Evolutionary conservation across 2,113 vertebrate species (phyloP), one percentile per base, ranked within the genome.

Genomic region (Pipa parva): DNA sequence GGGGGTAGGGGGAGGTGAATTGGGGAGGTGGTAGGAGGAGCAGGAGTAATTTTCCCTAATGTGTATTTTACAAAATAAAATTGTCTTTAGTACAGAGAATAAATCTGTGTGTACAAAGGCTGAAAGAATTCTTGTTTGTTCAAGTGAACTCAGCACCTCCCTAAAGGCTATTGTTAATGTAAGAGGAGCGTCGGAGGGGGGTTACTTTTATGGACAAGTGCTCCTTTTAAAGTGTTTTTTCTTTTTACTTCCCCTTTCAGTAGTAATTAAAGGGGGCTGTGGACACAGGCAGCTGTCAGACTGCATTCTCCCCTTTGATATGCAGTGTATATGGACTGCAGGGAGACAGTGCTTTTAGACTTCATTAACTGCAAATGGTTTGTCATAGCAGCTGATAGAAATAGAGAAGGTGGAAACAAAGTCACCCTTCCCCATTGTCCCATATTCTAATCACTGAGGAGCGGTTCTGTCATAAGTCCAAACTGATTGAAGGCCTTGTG

Each of bases 41-140:
- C 10, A 10, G 29, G 29, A 31, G 42, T 22, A n/a, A 18, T 28
- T 63, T 60, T 54, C 26, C 59, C 63, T 28, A 54, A 49, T 63
- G 61, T 61, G 54, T 74, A 74, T 73, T 63, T 39, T 54, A 65
- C 72, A 50, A 63, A 66, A 63, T 69, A 50, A 63, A 66, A 63
- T 69, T 76, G 52, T 56, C 59, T 51, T 76, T 60, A 27, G 71
- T 71, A 59, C 81, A 79, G 74, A 83, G 83, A 84, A 78, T 11
- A 55, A 60, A 17, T 24, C 2, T 63, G 74, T 65, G 39, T 66
- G 75, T 79, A 78, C 52, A 42, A 68, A 78, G 79, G 71, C 70
- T 77, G 79, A 77, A 80, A 85, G 84, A 85, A 88, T 77, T 76
- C 82, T 81, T 89, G 86, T 90, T 89, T 85, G 89, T 84, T 86